These are phyloP conservation scores for Trichopoda pennipes DNA, from an alignment of 2,888 invertebrate genomes.

Conservation along the genomic window DNA sequence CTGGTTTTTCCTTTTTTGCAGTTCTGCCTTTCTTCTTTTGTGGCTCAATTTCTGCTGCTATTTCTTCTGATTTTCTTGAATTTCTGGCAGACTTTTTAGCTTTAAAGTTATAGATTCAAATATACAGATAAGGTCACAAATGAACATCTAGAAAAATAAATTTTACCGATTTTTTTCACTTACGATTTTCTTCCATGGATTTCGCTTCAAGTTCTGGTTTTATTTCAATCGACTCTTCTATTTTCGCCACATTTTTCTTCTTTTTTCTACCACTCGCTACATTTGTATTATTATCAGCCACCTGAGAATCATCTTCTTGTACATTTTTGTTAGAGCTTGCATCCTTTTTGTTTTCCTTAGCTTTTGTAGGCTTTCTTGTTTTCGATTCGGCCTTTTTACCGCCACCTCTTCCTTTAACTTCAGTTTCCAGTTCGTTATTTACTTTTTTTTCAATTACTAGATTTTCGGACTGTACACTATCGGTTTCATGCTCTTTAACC, in stretches of 20 bases:
- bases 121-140: neutral
- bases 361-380: constrained; percentile 29
- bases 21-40: constrained; percentile 44
- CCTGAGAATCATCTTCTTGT: constrained; percentile 61
- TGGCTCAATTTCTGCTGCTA: constrained; percentile 40
- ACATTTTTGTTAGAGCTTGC: constrained; percentile 46
- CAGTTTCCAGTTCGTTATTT: constrained; percentile 39
- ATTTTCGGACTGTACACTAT: neutral
- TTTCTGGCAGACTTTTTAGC: constrained; percentile 60
- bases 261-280: constrained; percentile 41
- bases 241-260: constrained; percentile 58
- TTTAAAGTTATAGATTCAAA: neutral
- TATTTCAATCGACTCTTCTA: constrained; percentile 17
- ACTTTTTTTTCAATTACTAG: constrained; percentile 18
- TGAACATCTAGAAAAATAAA: neutral
- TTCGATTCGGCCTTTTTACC: constrained; percentile 65
- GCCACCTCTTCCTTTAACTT: constrained; percentile 69
- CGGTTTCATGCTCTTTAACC: constrained; percentile 54
- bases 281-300: constrained; percentile 15
- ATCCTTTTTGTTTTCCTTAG: constrained; percentile 20
- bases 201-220: neutral
- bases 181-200: constrained; percentile 18
- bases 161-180: neutral
- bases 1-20: constrained; percentile 62
- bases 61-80: constrained; percentile 63